These are phyloP conservation scores for Rhabdomys pumilio DNA, from an alignment of 2,797 vertebrate genomes.

Conservation along the genomic window DNA sequence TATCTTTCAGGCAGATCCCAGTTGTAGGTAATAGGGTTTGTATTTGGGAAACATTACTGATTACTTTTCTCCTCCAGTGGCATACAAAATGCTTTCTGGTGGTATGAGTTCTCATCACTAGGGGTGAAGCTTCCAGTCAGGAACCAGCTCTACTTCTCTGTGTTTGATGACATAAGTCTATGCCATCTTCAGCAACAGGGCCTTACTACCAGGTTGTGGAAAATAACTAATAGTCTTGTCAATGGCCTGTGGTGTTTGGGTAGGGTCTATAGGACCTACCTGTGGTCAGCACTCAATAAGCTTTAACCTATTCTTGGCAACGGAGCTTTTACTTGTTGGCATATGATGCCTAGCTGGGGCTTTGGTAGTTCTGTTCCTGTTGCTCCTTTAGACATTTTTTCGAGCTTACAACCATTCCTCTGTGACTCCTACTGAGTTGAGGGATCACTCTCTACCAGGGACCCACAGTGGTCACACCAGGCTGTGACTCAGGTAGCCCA, in stretches of 20 bases:
- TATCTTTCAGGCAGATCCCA: neutral
- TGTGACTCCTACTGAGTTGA: neutral
- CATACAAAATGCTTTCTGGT: neutral
- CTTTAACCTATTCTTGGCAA: neutral
- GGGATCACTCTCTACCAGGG: neutral
- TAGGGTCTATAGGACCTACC: neutral
- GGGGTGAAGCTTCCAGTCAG: neutral
- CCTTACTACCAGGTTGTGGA: neutral
- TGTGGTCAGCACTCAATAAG: too few relatives aligned
- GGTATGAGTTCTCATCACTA: neutral
- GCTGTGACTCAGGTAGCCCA: neutral
- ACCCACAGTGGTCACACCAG: neutral
- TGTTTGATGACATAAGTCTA: neutral
- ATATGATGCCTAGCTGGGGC: neutral
- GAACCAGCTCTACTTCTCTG: neutral
- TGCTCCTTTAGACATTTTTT: neutral
- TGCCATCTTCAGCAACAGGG: neutral
- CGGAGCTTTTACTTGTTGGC: neutral
- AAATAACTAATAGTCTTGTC: neutral
- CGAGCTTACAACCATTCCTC: neutral
- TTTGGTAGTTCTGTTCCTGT: neutral
- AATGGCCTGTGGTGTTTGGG: neutral
- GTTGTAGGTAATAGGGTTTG: neutral
- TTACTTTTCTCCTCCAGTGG: neutral
- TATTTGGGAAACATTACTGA: neutral